A percentile compares a stretch with the other conserved stretches of the same genome.
Conservation (phyloP, 2,797 vertebrate genomes). For the Typhlichthys eigenmanni region DNA sequence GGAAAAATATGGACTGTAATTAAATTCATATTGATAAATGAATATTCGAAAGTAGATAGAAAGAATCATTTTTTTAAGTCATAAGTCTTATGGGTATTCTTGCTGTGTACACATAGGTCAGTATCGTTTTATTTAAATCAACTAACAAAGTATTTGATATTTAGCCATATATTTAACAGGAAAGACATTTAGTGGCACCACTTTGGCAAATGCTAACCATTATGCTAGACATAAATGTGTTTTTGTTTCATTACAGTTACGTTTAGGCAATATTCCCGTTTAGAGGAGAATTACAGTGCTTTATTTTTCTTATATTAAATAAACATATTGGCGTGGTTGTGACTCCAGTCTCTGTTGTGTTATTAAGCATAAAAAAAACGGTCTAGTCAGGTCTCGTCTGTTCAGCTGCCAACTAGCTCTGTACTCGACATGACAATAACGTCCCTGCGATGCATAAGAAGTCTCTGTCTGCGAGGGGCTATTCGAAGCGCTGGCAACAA, state of each 20-base stretch:
- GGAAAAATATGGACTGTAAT: no score
- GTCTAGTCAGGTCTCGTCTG: constrained; percentile 11
- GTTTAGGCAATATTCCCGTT: constrained; percentile 29
- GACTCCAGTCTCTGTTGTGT: no score
- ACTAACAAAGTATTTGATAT: constrained; percentile 23
- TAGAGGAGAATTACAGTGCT: neutral
- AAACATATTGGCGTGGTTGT: no score
- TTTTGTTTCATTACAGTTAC: constrained; percentile 15
- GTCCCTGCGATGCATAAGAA: constrained; percentile 12
- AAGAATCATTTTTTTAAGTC: no score
- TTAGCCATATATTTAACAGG: constrained; percentile 20
- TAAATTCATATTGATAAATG: no score
- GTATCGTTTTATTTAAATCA: constrained; percentile 35
- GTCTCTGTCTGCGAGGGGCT: constrained; percentile 2
- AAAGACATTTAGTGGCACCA: constrained; percentile 22
- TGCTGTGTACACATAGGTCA: constrained; percentile 14
- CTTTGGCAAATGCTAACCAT: constrained; percentile 33
- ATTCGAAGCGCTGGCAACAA: neutral
- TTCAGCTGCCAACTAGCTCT: constrained; percentile 28
- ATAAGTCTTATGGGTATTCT: neutral
- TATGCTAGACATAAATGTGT: constrained; percentile 24
- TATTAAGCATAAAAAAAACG: no score
- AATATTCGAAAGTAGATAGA: no score
- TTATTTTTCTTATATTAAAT: neutral
- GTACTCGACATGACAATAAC: constrained; percentile 1